phyloP scores from a whole-genome alignment of 2,888 invertebrate species.

The Fragum fragum region DNA sequence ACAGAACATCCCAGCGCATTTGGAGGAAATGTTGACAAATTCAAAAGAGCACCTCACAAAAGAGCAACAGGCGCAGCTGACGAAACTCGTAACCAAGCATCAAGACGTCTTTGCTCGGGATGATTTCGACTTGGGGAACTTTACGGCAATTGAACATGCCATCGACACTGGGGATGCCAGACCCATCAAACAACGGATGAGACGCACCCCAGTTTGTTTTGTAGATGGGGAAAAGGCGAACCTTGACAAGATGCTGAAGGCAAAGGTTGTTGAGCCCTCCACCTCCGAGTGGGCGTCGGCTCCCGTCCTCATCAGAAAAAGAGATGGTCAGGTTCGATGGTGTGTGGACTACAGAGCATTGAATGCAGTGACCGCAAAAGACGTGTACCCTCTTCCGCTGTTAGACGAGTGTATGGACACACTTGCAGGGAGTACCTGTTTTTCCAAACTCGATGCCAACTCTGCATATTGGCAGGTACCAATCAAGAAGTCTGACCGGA shows the following conservation, averaged over 20 bases:
- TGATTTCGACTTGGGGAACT: no score
- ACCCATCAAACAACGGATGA: conserved; percentile 49
- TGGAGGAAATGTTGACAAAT: conserved; percentile 31
- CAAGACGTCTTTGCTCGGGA: conserved; percentile 48
- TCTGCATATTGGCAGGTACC: conserved; percentile 61
- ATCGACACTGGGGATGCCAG: conserved; percentile 44
- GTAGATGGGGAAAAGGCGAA: conserved; percentile 42
- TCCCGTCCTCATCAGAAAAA: conserved; percentile 34
- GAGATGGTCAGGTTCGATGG: conserved; percentile 26
- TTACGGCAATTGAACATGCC: no score
- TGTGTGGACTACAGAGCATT: conserved; percentile 44
- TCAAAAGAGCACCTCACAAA: conserved; percentile 1
- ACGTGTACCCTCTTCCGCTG: conserved; percentile 46
- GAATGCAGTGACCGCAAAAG: conserved; percentile 45
- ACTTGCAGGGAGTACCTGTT: conserved; percentile 43
- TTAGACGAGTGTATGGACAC: conserved; percentile 52
- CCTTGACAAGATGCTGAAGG: conserved; percentile 41
- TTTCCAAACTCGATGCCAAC: conserved; percentile 53
- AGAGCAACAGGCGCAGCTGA: neutral
- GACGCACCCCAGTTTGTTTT: conserved; percentile 51
- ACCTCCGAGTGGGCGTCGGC: conserved; percentile 49
- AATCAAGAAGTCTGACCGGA: conserved; percentile 37
- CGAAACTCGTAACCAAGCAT: conserved; percentile 4
- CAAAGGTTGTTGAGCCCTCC: conserved; percentile 57
- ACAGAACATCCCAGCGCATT: conserved; percentile 33